Conservation (phyloP, 2,797 vertebrate genomes). For the Podarcis lilfordi region DNA sequence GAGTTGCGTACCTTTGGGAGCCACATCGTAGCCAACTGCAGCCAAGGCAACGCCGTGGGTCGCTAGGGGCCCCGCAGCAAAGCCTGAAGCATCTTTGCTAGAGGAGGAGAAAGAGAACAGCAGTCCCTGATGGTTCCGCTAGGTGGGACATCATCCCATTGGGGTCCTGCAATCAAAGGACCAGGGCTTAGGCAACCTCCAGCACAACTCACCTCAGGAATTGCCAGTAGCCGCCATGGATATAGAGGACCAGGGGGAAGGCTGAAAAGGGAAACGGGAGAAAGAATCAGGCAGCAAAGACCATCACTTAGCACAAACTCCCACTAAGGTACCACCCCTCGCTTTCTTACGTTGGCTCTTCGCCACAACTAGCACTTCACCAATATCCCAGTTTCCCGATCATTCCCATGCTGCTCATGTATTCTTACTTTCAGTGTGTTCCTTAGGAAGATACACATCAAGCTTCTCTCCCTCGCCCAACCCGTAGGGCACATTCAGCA, state of each 20-base stretch:
- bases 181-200: rapidly evolving
- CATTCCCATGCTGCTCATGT: neutral
- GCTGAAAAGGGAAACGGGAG: slow-evolving; percentile 69
- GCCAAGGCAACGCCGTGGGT: slow-evolving; percentile 85
- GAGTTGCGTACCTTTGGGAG: slow-evolving; percentile 85
- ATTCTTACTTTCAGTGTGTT: slow-evolving; percentile 74
- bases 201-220: slow-evolving; percentile 83
- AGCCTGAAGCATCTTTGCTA: slow-evolving; percentile 92
- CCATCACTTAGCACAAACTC: no score
- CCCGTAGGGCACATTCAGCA: slow-evolving; percentile 87
- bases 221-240: slow-evolving; percentile 98
- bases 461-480: slow-evolving; percentile 82
- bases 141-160: neutral
- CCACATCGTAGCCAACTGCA: slow-evolving; percentile 86
- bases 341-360: neutral
- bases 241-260: slow-evolving; percentile 85
- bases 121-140: neutral
- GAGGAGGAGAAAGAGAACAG: neutral
- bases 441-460: slow-evolving; percentile 88
- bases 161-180: no score
- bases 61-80: slow-evolving; percentile 84
- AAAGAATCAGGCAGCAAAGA: neutral
- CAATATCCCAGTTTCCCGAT: neutral
- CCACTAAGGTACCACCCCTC: neutral
- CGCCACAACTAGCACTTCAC: neutral